Base-by-base conservation (phyloP, 2,888 invertebrate species). In the Scaptomyza reducta region DNA sequence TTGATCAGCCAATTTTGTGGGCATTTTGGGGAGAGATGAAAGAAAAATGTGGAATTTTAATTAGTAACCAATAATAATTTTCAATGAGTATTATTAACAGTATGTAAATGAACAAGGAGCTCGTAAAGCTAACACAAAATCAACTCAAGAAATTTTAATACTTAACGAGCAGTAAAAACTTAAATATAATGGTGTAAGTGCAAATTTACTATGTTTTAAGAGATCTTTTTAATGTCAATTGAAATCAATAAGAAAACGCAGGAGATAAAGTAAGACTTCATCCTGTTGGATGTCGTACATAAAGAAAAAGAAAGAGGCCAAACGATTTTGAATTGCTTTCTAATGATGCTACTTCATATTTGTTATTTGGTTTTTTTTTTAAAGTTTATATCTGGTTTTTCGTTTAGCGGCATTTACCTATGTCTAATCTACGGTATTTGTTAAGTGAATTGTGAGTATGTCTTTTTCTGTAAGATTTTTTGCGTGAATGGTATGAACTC, bases 401-500 rank as follows among this genome's bases (percentile, higher is more conserved):
- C 1, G 40, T 40, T 40, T 16, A 77, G 78, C 74, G 74, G 68
- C 89, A 91, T 91, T 92, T 92, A 92, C 92, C 92, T 91, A 92
- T 90, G 89, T 92, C 92, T 92, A 92, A 91, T 92, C 91, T 92
- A 92, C 91, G 92, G 91, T 92, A 92, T 91, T 92, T 92, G 89
- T 91, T 92, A 90, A 91, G 91, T 91, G 91, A 91, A 90, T 91
- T 92, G 91, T 92, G 91, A 91, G 91, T 87, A 92, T 91, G 90
- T 90, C 92, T 91, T 86, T 85, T 85, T 90, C 90, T 91, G 90
- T 91, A 90, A 87, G 91, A 90, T 91, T 90, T 90, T 90, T 92
- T 94, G 93, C 94, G 94, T 93, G 94, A 94, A 94, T 93, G 94
- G 93, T 88, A 79, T 90, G 93, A 94, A 93, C 93, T 93, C 93